A percentile compares a stretch with the other conserved stretches of the same genome.
Conservation (phyloP, 1,140 invertebrate species). For the Drosophila repleta region DNA sequence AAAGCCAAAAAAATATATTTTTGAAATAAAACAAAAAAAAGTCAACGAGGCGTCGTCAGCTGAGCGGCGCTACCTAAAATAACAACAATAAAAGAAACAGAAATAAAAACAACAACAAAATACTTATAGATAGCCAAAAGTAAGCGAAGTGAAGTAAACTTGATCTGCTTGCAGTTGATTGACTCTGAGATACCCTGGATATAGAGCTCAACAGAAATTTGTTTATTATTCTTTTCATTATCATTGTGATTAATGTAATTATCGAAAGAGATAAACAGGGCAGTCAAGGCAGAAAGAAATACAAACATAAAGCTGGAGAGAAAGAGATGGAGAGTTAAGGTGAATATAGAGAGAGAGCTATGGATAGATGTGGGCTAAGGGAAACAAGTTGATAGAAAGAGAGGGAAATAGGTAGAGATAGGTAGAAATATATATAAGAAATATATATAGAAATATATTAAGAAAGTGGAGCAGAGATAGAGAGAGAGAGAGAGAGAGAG, state of each 20-base stretch:
- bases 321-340: too few relatives aligned
- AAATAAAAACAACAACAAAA: slow-evolving; percentile 6
- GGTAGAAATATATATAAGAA: too few relatives aligned
- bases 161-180: not conserved
- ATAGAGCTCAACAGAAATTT: not conserved
- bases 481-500: too few relatives aligned
- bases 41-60: slow-evolving; percentile 50
- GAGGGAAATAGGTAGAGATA: too few relatives aligned
- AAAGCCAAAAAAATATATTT: not conserved
- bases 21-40: slow-evolving; percentile 20
- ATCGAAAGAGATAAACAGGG: too few relatives aligned
- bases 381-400: too few relatives aligned
- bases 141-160: not conserved
- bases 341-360: too few relatives aligned
- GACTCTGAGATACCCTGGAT: not conserved
- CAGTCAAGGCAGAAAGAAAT: not conserved
- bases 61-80: slow-evolving; percentile 42
- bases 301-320: not conserved
- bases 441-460: too few relatives aligned
- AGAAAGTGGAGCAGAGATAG: too few relatives aligned
- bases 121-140: slow-evolving; percentile 28
- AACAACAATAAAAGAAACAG: slow-evolving; percentile 22
- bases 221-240: too few relatives aligned
- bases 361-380: too few relatives aligned
- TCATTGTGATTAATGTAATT: too few relatives aligned